A percentile compares a stretch with the other conserved stretches of the same genome.
phyloP scores from a whole-genome alignment of 2,797 vertebrate species.

The Leuciscus waleckii region DNA sequence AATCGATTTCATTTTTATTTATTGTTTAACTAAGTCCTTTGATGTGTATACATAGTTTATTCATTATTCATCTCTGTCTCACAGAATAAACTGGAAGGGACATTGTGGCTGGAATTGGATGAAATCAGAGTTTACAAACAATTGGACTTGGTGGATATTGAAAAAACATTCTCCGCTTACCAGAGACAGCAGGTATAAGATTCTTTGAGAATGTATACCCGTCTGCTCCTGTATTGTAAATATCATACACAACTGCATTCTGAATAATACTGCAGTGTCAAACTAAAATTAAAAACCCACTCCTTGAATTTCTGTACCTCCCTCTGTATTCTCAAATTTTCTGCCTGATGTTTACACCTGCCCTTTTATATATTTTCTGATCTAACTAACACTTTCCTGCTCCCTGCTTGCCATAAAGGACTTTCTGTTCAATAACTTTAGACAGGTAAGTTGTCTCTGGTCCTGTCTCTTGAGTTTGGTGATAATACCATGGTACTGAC shows the following conservation, averaged over 20 bases:
- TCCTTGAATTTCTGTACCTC: background rate
- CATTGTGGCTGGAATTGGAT: slow-evolving; percentile 86
- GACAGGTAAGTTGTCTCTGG: slow-evolving; percentile 79
- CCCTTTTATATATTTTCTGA: background rate
- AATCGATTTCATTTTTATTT: background rate
- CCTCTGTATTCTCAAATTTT: background rate
- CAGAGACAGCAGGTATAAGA: slow-evolving; percentile 81
- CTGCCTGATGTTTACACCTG: slow-evolving; percentile 4
- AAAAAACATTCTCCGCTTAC: slow-evolving; percentile 88
- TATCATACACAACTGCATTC: background rate
- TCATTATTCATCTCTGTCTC: background rate
- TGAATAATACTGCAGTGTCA: background rate
- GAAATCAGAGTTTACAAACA: slow-evolving; percentile 82
- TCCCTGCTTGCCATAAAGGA: slow-evolving; percentile 84
- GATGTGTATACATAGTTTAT: background rate
- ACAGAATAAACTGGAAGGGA: slow-evolving; percentile 84
- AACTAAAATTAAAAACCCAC: background rate
- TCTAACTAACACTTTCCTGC: slow-evolving; percentile 70
- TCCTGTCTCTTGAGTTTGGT: background rate
- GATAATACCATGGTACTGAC: background rate
- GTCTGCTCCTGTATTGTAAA: background rate
- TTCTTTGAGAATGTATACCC: background rate
- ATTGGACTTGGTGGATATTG: slow-evolving; percentile 86
- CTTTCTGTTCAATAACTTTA: slow-evolving; percentile 85
- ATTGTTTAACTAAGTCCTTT: background rate